phyloP scores from a whole-genome alignment of 2,888 invertebrate species.

The Subacronicta megacephala region DNA sequence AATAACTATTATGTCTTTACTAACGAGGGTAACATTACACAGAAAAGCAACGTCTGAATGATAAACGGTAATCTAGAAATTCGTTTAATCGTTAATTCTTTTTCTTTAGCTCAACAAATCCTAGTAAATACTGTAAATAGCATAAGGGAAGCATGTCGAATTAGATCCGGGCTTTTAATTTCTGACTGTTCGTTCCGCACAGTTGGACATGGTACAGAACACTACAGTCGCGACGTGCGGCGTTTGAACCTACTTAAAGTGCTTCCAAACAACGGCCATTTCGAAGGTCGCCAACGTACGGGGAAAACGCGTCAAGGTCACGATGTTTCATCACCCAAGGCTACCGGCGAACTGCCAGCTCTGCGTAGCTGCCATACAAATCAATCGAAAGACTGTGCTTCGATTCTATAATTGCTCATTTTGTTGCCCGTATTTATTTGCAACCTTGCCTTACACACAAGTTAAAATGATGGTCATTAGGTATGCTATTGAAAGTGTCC shows the following conservation, averaged over 20 bases:
- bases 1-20: too few species aligned
- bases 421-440: constrained; percentile 23
- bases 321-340: constrained; percentile 55
- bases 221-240: constrained; percentile 14
- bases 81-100: not conserved
- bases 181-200: constrained; percentile 21
- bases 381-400: constrained; percentile 60
- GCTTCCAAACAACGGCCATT: constrained; percentile 53
- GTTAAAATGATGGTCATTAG: constrained; percentile 13
- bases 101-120: constrained; percentile 10
- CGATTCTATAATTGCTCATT: constrained; percentile 59
- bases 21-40: constrained; percentile 2
- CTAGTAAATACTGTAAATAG: not conserved
- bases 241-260: constrained; percentile 38
- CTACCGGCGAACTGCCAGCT: constrained; percentile 37
- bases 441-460: constrained; percentile 20
- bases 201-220: constrained; percentile 13
- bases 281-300: constrained; percentile 62
- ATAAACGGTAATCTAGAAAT: not conserved
- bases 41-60: constrained; percentile 1
- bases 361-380: constrained; percentile 67
- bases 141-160: constrained; percentile 15
- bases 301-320: constrained; percentile 65
- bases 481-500: constrained; percentile 6
- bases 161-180: constrained; percentile 10